A percentile compares a stretch with the other conserved stretches of the same genome.
phyloP scores from a whole-genome alignment of 2,888 invertebrate species.

The Hirtodrosophila trivittata region DNA sequence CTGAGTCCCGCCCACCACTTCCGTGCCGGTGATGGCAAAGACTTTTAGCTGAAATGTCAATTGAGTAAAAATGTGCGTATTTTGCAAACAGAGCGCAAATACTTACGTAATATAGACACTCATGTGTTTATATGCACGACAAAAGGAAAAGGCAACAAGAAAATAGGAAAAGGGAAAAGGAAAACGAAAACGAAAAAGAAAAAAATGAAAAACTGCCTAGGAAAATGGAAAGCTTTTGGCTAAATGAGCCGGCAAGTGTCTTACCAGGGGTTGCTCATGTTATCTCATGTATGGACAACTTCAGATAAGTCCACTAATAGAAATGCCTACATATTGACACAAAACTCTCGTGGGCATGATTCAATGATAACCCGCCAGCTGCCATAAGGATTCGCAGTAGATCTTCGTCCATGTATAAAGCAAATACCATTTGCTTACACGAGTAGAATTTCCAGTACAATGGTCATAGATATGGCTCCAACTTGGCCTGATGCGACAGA shows the following conservation, averaged over 20 bases:
- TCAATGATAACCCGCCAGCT: too few species aligned
- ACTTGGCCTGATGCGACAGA: neutral
- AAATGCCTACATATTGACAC: constrained; percentile 47
- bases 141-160: constrained; percentile 8
- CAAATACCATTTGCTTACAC: too few species aligned
- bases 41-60: constrained; percentile 63
- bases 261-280: constrained; percentile 4
- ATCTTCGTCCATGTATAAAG: too few species aligned
- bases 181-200: constrained; percentile 22
- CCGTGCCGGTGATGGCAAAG: constrained; percentile 38
- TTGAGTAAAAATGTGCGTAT: constrained; percentile 65
- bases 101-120: constrained; percentile 34
- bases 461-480: constrained; percentile 11
- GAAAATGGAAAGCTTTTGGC: constrained; percentile 53
- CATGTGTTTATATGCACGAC: neutral
- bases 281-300: constrained; percentile 19
- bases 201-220: constrained; percentile 18
- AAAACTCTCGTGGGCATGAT: too few species aligned
- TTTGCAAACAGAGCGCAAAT: constrained; percentile 59
- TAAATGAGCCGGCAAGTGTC: constrained; percentile 40
- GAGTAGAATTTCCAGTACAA: too few species aligned
- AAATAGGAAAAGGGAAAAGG: constrained; percentile 3
- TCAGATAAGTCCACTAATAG: constrained; percentile 54
- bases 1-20: constrained; percentile 44
- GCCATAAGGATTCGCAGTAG: too few species aligned